Conservation (phyloP, 2,888 invertebrate species). For the Watsonalla cultraria region DNA sequence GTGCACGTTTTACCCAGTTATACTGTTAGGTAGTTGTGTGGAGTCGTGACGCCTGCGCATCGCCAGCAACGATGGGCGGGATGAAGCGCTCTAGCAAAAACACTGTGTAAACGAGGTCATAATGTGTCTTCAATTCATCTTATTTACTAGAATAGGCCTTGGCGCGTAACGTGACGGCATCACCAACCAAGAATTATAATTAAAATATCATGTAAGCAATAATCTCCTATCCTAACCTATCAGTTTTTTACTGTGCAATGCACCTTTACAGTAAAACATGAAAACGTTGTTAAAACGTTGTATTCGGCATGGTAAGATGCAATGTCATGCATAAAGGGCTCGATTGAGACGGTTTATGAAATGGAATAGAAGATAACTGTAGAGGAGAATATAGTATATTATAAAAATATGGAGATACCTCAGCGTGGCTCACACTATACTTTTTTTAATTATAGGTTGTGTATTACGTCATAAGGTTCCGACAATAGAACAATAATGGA, state of each 20-base stretch:
- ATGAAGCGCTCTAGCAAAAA: constrained; percentile 36
- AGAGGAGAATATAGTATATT: too few relatives aligned
- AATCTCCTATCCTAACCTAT: constrained; percentile 9
- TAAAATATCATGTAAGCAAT: constrained; percentile 3
- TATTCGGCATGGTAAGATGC: too few relatives aligned
- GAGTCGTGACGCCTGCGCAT: constrained; percentile 1
- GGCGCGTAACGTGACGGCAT: constrained; percentile 16
- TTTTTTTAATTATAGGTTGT: too few relatives aligned
- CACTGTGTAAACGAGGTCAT: constrained; percentile 25
- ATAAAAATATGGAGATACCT: too few relatives aligned
- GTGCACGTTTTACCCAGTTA: constrained; percentile 49
- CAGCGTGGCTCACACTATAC: too few relatives aligned
- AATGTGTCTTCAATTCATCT: constrained; percentile 28
- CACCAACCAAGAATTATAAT: background rate
- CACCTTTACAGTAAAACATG: too few relatives aligned
- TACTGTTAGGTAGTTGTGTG: constrained; percentile 3
- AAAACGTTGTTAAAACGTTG: too few relatives aligned
- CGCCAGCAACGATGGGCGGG: constrained; percentile 23
- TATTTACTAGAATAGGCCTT: constrained; percentile 21
- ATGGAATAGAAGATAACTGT: too few relatives aligned
- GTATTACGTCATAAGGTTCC: too few relatives aligned
- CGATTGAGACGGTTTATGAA: too few relatives aligned
- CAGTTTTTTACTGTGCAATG: background rate
- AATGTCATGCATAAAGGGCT: too few relatives aligned
- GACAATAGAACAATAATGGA: too few relatives aligned